Percentiles rank a stretch among this genome's conserved stretches.
Evolutionary conservation across 1,140 invertebrate species (phyloP).

Genomic region (Drosophila kanapiae): DNA sequence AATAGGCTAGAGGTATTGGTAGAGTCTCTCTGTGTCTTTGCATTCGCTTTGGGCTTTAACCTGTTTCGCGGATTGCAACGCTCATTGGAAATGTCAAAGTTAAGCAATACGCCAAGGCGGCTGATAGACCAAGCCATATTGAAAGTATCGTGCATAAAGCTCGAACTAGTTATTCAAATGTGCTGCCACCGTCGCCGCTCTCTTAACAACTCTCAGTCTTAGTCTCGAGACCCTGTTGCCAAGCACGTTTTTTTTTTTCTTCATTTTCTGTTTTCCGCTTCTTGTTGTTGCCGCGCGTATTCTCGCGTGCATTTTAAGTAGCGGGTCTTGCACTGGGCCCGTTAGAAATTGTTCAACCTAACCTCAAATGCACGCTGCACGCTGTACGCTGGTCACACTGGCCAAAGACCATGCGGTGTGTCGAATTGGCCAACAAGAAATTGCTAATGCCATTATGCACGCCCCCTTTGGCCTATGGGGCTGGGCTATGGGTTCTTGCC

Average conservation of each 20-base stretch:
- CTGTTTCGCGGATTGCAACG: slow-evolving; percentile 75
- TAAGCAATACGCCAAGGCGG: slow-evolving; percentile 64
- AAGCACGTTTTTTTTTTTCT: slow-evolving; percentile 73
- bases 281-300: slow-evolving; percentile 25
- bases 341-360: slow-evolving; percentile 67
- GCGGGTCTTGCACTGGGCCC: slow-evolving; percentile 71
- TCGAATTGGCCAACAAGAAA: slow-evolving; percentile 61
- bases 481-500: slow-evolving; percentile 41
- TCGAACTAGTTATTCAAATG: slow-evolving; percentile 80
- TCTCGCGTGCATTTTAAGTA: slow-evolving; percentile 73
- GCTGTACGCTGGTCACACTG: slow-evolving; percentile 48
- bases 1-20: slow-evolving; percentile 39
- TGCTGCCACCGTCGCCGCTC: slow-evolving; percentile 43
- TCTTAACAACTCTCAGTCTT: slow-evolving; percentile 16
- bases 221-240: slow-evolving; percentile 58
- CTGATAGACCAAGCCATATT: slow-evolving; percentile 75
- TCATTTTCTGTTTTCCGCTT: slow-evolving; percentile 55
- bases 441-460: slow-evolving; percentile 72
- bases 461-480: slow-evolving; percentile 42
- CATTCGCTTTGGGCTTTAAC: slow-evolving; percentile 75
- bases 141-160: slow-evolving; percentile 71
- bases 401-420: slow-evolving; percentile 47
- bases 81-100: slow-evolving; percentile 78
- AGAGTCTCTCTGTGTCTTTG: slow-evolving; percentile 42
- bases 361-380: slow-evolving; percentile 55